phyloP scores from a whole-genome alignment of 2,888 invertebrate genomes.

The Dendrolimus pini region DNA sequence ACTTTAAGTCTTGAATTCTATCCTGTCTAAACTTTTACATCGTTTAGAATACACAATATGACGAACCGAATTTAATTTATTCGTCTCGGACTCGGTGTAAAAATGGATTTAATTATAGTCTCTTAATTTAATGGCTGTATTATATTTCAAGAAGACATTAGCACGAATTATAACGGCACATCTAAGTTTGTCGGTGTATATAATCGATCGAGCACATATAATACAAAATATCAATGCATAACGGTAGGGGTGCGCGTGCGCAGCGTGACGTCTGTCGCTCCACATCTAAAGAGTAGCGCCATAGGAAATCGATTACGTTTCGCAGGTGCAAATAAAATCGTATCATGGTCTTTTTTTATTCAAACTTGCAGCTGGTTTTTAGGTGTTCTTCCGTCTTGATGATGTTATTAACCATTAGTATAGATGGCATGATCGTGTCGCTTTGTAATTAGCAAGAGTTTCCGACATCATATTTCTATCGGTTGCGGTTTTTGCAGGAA shows the following conservation, averaged over 20 bases:
- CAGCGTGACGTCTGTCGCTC: conserved; percentile 48
- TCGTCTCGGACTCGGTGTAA: too few species aligned
- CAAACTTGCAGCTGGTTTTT: background rate
- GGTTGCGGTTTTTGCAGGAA: background rate
- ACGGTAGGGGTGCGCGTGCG: conserved; percentile 47
- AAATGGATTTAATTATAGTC: too few species aligned
- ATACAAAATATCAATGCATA: conserved; percentile 22
- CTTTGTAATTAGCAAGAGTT: background rate
- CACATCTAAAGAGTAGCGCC: conserved; percentile 32
- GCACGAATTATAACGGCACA: too few species aligned
- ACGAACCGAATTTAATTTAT: too few species aligned
- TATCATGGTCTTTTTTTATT: conserved; percentile 21
- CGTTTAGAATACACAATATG: too few species aligned
- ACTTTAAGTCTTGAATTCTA: too few species aligned
- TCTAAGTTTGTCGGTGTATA: too few species aligned
- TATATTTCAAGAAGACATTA: too few species aligned
- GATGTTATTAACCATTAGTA: background rate
- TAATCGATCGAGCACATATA: background rate
- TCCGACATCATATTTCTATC: background rate
- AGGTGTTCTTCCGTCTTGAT: background rate
- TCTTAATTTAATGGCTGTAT: too few species aligned
- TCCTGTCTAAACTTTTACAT: too few species aligned
- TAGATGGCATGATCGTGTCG: background rate
- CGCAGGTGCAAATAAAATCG: conserved; percentile 65
- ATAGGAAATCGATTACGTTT: conserved; percentile 56